Evolutionary conservation across 2,888 invertebrate genomes (phyloP).

Genomic region (Xestia xanthographa): DNA sequence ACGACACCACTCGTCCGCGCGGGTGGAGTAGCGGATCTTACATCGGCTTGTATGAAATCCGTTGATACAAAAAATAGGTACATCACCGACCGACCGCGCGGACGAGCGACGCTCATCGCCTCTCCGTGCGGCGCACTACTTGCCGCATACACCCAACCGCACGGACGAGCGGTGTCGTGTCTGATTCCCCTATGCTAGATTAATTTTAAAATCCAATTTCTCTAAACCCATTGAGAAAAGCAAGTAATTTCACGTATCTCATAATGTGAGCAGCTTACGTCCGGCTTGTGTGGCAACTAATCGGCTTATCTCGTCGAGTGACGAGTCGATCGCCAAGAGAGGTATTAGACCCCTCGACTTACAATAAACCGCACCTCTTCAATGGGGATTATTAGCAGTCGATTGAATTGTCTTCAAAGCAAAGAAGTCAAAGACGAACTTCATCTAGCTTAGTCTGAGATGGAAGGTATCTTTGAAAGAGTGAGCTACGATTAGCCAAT

Average conservation of each 20-base stretch:
- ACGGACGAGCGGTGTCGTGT: background rate
- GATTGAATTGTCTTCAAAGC: slow-evolving; percentile 46
- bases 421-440: slow-evolving; percentile 17
- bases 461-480: slow-evolving; percentile 1
- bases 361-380: slow-evolving; percentile 34
- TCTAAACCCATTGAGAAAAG: slow-evolving; percentile 16
- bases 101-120: background rate
- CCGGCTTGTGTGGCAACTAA: slow-evolving; percentile 42
- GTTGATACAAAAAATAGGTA: too few species aligned
- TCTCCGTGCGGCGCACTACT: background rate
- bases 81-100: too few species aligned
- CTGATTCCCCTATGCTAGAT: background rate
- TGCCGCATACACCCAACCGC: too few species aligned
- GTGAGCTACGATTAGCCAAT: background rate
- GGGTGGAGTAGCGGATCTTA: too few species aligned
- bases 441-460: slow-evolving; percentile 21
- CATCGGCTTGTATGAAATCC: too few species aligned
- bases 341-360: slow-evolving; percentile 30
- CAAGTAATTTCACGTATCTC: slow-evolving; percentile 32
- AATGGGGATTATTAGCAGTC: slow-evolving; percentile 49
- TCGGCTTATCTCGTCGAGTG: slow-evolving; percentile 45
- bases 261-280: slow-evolving; percentile 44
- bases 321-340: slow-evolving; percentile 35
- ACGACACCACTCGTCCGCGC: too few species aligned
- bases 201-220: slow-evolving; percentile 13